Evolutionary conservation across 1,140 invertebrate genomes (phyloP).

Genomic region (Kradibia gibbosae): DNA sequence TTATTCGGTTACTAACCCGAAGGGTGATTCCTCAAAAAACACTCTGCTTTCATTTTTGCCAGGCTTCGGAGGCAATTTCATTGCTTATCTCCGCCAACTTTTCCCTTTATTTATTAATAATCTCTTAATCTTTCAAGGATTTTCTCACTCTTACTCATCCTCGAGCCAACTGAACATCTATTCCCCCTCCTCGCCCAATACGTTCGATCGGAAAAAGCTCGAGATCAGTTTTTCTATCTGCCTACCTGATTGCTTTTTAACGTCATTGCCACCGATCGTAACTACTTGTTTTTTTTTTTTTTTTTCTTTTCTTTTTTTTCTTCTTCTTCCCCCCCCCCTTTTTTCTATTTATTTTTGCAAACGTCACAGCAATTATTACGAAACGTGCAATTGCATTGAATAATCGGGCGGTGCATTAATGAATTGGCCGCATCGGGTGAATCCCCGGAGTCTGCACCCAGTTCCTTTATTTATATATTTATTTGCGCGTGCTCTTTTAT

Average conservation of each 20-base stretch:
- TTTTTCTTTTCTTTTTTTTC: background rate
- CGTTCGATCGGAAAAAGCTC: slow-evolving; percentile 21
- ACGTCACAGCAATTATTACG: background rate
- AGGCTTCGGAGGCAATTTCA: background rate
- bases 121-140: background rate
- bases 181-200: background rate
- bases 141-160: background rate
- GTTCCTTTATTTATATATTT: too few species aligned
- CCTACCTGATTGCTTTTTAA: slow-evolving; percentile 27
- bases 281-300: too few species aligned
- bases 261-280: too few species aligned
- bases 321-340: too few species aligned
- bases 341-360: too few species aligned
- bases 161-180: background rate
- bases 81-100: background rate
- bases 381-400: slow-evolving; percentile 5
- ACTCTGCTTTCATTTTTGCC: background rate
- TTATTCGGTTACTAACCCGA: background rate
- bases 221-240: slow-evolving; percentile 3
- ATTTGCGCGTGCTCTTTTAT: too few species aligned
- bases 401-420: too few species aligned
- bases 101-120: background rate
- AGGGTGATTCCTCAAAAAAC: background rate
- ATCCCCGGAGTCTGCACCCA: too few species aligned
- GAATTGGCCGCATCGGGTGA: slow-evolving; percentile 39